phyloP scores from a whole-genome alignment of 2,888 invertebrate species.

The Hartigia nigra region DNA sequence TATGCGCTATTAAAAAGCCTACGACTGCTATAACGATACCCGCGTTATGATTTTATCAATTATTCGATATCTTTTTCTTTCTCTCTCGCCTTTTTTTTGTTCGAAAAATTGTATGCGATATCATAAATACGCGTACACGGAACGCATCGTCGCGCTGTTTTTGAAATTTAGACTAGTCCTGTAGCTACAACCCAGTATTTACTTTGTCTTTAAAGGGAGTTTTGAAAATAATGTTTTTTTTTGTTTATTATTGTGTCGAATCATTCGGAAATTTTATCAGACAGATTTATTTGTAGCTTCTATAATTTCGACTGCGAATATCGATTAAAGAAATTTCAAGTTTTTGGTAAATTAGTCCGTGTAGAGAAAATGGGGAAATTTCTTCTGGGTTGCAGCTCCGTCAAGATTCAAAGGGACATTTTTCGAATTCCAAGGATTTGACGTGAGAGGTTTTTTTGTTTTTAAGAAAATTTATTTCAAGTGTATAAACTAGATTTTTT shows the following conservation, averaged over 20 bases:
- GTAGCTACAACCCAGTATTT: neutral
- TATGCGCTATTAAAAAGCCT: constrained; percentile 14
- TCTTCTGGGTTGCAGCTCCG: neutral
- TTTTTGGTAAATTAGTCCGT: neutral
- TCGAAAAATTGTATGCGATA: neutral
- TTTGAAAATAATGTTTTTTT: neutral
- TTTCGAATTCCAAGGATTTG: neutral
- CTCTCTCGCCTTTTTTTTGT: neutral
- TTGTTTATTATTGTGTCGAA: neutral
- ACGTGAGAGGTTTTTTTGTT: neutral
- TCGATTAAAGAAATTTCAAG: neutral
- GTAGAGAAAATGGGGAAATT: neutral
- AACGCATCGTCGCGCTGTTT: neutral
- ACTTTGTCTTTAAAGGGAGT: neutral
- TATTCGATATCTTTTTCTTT: neutral
- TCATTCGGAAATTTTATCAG: neutral
- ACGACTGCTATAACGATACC: neutral
- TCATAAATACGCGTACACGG: neutral
- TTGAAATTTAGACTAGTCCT: neutral
- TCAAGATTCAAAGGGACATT: neutral
- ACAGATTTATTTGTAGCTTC: neutral
- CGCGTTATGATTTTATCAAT: neutral
- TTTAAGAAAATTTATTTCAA: too few species aligned
- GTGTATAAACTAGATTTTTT: too few species aligned
- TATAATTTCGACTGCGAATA: neutral